phyloP scores from a whole-genome alignment of 2,888 invertebrate species.

The Ophonus ardosiacus region DNA sequence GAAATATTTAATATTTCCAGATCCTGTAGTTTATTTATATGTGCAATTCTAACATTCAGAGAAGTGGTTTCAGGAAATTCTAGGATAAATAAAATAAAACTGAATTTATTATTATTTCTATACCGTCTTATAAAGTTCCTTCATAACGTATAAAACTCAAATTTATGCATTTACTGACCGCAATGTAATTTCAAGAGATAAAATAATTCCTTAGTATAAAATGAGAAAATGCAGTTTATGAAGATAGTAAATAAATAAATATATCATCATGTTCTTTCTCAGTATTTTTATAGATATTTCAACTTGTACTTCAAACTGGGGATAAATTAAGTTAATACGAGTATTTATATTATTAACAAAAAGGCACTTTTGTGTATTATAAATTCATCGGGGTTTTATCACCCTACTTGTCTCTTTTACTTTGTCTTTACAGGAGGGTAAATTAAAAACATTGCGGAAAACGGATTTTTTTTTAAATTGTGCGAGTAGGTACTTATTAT shows the following conservation, averaged over 20 bases:
- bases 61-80: not conserved
- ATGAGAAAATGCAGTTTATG: not conserved
- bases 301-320: too few species aligned
- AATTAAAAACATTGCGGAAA: too few species aligned
- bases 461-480: too few species aligned
- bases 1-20: not conserved
- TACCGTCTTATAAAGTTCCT: not conserved
- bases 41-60: not conserved
- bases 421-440: too few species aligned
- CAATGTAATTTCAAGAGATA: not conserved
- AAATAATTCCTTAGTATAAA: not conserved
- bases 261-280: too few species aligned
- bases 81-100: constrained; percentile 31
- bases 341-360: too few species aligned
- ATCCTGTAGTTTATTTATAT: not conserved
- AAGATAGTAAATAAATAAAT: not conserved
- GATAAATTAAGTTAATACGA: too few species aligned
- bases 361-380: too few species aligned
- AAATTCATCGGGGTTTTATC: too few species aligned
- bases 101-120: constrained; percentile 29
- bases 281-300: too few species aligned
- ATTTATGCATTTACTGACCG: not conserved
- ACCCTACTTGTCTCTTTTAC: too few species aligned
- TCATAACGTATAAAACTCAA: not conserved
- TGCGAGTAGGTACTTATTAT: too few species aligned